Percentiles rank a stretch among this genome's conserved stretches.
These are phyloP conservation scores for Agapornis roseicollis DNA, from an alignment of 2,113 vertebrate species.

Conservation along the genomic window DNA sequence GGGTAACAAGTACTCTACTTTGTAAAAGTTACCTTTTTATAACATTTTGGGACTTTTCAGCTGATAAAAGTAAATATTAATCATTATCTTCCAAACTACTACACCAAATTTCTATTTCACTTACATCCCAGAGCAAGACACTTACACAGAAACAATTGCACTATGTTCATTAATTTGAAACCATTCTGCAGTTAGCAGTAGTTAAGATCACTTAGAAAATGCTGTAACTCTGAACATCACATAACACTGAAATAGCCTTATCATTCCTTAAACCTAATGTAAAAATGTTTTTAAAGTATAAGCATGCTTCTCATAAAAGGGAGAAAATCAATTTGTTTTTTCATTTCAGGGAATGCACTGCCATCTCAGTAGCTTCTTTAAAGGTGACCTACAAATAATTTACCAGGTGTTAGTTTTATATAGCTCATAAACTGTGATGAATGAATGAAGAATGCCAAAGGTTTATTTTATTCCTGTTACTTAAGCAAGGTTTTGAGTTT, in stretches of 20 bases:
- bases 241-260: conserved; percentile 6
- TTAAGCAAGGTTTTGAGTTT: neutral
- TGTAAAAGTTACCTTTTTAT: neutral
- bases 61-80: conserved; percentile 1
- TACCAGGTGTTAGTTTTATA: neutral
- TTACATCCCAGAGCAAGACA: neutral
- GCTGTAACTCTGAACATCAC: neutral
- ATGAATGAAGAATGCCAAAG: neutral
- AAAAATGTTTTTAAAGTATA: conserved; percentile 11
- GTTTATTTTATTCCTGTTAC: neutral
- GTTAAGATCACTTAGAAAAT: neutral
- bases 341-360: neutral
- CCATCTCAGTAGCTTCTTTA: neutral
- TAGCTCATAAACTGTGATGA: neutral
- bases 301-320: neutral
- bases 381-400: conserved; percentile 22
- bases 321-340: neutral
- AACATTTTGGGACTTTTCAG: neutral
- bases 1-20: neutral
- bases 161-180: conserved; percentile 64
- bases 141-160: conserved; percentile 60
- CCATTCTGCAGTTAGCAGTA: conserved; percentile 29
- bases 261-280: conserved; percentile 10
- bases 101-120: conserved; percentile 1
- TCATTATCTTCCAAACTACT: neutral